Conservation (phyloP, 2,888 invertebrate species). For the Pristionchus entomophagus region DNA sequence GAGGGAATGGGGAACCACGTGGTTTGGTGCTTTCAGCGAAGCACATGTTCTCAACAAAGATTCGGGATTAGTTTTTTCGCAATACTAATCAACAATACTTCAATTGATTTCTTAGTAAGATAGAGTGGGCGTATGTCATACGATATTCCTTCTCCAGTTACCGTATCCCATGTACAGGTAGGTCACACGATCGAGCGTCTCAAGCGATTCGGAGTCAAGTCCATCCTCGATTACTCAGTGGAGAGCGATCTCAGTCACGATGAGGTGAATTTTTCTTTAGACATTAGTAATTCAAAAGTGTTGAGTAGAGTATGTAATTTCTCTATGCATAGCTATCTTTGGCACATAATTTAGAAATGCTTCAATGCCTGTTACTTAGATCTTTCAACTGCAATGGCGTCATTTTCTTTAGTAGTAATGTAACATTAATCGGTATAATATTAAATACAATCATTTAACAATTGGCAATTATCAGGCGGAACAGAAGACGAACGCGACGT, state of each 20-base stretch:
- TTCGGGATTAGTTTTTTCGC: neutral
- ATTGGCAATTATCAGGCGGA: conserved; percentile 7
- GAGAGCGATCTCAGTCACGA: conserved; percentile 93
- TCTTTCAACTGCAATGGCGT: no score
- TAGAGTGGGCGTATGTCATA: no score
- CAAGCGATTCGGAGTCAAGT: conserved; percentile 95
- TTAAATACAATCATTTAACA: neutral
- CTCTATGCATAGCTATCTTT: neutral
- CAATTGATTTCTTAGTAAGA: no score
- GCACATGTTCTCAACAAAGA: neutral
- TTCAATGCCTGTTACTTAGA: no score
- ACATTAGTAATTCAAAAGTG: neutral
- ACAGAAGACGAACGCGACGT: conserved; percentile 8
- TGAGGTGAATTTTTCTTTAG: conserved; percentile 83
- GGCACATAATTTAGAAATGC: no score
- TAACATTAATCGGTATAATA: no score
- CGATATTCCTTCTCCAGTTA: no score
- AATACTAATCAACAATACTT: no score
- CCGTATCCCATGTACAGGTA: conserved; percentile 78
- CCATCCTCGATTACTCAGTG: conserved; percentile 97
- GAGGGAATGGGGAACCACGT: neutral
- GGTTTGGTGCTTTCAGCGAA: neutral
- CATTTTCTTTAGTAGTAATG: no score
- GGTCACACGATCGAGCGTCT: conserved; percentile 88
- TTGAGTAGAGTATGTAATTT: neutral